These are phyloP conservation scores for Kryptolebias ocellatus DNA, from an alignment of 2,797 vertebrate species.

Conservation along the genomic window DNA sequence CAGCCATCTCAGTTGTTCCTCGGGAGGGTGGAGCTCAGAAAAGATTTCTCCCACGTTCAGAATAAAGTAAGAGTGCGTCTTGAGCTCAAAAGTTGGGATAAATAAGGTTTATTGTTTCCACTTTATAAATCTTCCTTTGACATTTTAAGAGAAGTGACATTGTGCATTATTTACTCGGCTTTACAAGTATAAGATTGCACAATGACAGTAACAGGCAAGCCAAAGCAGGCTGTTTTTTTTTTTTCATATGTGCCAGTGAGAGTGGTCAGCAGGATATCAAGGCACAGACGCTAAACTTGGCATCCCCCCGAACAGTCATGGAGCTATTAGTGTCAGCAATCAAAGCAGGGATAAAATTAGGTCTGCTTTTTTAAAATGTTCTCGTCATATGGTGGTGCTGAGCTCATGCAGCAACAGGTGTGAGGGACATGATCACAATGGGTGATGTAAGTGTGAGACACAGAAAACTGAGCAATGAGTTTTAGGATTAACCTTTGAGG, in stretches of 20 bases:
- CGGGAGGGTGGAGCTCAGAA: constrained; percentile 53
- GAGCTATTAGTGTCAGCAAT: constrained; percentile 61
- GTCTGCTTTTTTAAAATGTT: constrained; percentile 64
- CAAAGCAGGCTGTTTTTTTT: constrained; percentile 1
- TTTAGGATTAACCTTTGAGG: constrained; percentile 20
- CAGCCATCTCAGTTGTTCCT: constrained; percentile 77
- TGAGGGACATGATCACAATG: constrained; percentile 44
- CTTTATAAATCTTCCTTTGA: neutral
- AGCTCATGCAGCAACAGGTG: constrained; percentile 78
- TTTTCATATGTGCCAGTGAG: constrained; percentile 32
- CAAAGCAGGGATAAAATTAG: constrained; percentile 76
- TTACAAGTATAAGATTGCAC: neutral
- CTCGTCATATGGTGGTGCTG: constrained; percentile 68
- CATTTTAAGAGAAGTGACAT: neutral
- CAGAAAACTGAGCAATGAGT: constrained; percentile 29
- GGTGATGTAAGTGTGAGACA: constrained; percentile 68
- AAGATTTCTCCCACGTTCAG: constrained; percentile 50
- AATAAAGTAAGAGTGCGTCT: constrained; percentile 61
- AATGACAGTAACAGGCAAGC: constrained; percentile 2
- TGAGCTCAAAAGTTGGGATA: neutral
- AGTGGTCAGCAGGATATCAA: constrained; percentile 17
- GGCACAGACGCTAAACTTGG: constrained; percentile 63
- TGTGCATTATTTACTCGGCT: neutral
- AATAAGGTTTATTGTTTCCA: neutral
- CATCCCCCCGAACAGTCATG: constrained; percentile 43